phyloP scores from a whole-genome alignment of 2,113 vertebrate genomes.

The Polypterus bichir region DNA sequence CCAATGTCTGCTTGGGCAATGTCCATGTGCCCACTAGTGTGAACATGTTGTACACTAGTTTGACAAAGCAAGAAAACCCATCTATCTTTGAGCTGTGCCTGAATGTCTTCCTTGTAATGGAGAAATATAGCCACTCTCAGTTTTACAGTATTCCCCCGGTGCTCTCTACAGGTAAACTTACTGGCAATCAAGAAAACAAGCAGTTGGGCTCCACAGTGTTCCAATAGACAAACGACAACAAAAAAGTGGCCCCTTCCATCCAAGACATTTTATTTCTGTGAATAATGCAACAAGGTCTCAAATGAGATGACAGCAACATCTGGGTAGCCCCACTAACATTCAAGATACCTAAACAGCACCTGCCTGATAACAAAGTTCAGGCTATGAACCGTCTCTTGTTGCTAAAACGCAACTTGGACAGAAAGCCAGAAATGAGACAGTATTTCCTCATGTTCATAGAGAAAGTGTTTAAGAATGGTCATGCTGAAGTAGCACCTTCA shows the following conservation, averaged over 20 bases:
- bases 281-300: too few relatives aligned
- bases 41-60: conserved; percentile 1
- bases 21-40: conserved; percentile 1
- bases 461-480: not conserved
- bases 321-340: too few relatives aligned
- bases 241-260: not conserved
- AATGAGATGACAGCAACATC: too few relatives aligned
- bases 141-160: too few relatives aligned
- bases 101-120: conserved; percentile 5
- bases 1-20: conserved; percentile 5
- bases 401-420: not conserved
- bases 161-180: too few relatives aligned
- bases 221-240: conserved; percentile 1
- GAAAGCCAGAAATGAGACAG: not conserved
- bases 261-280: too few relatives aligned
- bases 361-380: not conserved
- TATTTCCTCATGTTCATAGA: not conserved
- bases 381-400: not conserved
- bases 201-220: conserved; percentile 4
- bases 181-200: not conserved
- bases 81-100: conserved; percentile 7
- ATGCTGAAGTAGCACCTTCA: too few relatives aligned
- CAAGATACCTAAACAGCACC: not conserved
- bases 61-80: not conserved
- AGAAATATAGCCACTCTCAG: not conserved